Conservation (phyloP, 37 sponge, comb jelly and placozoan species). For the Oscarella lobularis region DNA sequence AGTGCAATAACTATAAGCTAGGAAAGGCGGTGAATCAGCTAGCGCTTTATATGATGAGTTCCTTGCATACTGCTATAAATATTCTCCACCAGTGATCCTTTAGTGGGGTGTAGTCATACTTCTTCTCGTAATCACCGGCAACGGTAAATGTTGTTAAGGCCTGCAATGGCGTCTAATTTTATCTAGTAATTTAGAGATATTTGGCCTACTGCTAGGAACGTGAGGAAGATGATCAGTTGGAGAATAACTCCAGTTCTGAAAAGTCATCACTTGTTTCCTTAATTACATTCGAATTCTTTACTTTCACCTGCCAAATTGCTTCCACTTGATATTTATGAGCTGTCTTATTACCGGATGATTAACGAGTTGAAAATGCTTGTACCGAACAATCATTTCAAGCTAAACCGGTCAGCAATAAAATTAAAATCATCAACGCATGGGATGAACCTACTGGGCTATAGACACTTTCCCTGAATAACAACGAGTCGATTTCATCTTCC, state of each 20-base stretch:
- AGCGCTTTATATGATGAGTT: no score
- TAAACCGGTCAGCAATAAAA: background rate
- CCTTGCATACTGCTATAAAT: slow-evolving; percentile 8
- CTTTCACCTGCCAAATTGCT: slow-evolving; percentile 18
- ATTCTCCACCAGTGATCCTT: slow-evolving; percentile 22
- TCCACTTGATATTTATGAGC: slow-evolving; percentile 41
- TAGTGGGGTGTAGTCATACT: background rate
- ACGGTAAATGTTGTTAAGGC: background rate
- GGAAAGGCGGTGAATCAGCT: no score
- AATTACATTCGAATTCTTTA: no score
- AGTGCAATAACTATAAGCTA: slow-evolving; percentile 16
- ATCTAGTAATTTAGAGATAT: no score
- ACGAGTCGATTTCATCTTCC: no score
- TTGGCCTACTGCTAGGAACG: slow-evolving; percentile 19
- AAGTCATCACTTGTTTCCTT: no score
- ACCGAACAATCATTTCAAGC: slow-evolving; percentile 26
- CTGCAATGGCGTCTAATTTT: no score
- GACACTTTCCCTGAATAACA: background rate
- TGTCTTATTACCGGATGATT: slow-evolving; percentile 37
- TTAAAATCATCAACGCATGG: no score
- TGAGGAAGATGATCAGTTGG: slow-evolving; percentile 5
- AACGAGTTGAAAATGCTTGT: slow-evolving; percentile 14
- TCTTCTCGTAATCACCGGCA: background rate
- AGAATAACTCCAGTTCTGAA: slow-evolving; percentile 9
- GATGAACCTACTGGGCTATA: background rate